These are phyloP conservation scores for Augochlorella aurata DNA, from an alignment of 2,888 invertebrate species.

Conservation along the genomic window DNA sequence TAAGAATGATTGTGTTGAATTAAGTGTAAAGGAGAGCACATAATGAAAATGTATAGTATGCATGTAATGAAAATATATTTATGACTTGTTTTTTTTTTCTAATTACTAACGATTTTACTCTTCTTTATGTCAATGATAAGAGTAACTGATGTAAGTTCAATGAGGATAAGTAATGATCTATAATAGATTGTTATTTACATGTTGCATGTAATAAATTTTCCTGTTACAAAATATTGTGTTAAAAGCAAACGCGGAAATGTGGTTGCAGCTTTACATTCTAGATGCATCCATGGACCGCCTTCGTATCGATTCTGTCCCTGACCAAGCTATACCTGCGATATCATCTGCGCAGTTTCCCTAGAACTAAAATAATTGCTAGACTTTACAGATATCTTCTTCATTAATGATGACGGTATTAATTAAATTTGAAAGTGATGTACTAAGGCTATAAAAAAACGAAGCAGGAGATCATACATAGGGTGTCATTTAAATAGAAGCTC, in stretches of 20 bases:
- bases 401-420: background rate
- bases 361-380: conserved; percentile 10
- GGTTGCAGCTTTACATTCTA: conserved; percentile 43
- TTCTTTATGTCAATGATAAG: no score
- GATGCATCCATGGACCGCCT: conserved; percentile 55
- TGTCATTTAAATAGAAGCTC: background rate
- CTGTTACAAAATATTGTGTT: background rate
- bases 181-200: background rate
- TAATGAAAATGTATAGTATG: no score
- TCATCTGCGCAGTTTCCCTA: conserved; percentile 43
- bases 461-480: background rate
- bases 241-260: conserved; percentile 6
- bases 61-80: no score
- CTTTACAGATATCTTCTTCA: background rate
- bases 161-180: no score
- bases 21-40: background rate
- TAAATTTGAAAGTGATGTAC: no score
- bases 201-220: background rate
- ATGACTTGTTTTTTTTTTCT: no score
- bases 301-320: conserved; percentile 55
- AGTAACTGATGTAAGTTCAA: no score
- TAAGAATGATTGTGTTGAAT: background rate
- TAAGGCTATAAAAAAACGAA: background rate
- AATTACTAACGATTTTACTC: no score
- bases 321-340: conserved; percentile 36